Conservation (phyloP, 2,797 vertebrate genomes). For the Graptemys geographica region DNA sequence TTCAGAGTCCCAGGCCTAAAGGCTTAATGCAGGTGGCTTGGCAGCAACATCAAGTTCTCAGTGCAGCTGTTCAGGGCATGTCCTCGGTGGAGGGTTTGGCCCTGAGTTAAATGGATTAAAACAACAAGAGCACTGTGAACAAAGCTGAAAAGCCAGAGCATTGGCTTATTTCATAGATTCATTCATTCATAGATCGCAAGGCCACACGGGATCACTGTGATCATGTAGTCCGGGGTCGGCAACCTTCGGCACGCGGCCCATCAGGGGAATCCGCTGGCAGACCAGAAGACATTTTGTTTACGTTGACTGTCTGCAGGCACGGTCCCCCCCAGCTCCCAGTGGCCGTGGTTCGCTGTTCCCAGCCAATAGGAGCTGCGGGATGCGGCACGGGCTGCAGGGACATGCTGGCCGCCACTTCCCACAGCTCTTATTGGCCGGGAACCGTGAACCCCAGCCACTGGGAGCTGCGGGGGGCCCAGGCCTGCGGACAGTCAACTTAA, state of each 20-base stretch:
- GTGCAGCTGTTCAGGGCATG: not conserved
- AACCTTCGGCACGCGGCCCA: too few species aligned
- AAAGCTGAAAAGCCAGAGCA: not conserved
- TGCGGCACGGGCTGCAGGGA: accelerated
- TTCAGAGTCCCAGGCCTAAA: not conserved
- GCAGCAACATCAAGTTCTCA: not conserved
- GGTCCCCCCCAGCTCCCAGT: too few species aligned
- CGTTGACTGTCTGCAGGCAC: too few species aligned
- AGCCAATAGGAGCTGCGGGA: too few species aligned
- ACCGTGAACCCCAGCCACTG: too few species aligned
- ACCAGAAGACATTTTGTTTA: too few species aligned
- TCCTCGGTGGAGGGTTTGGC: not conserved
- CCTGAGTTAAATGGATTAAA: not conserved
- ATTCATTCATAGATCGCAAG: not conserved
- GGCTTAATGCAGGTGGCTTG: not conserved
- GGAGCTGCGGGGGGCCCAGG: too few species aligned
- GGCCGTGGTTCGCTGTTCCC: too few species aligned
- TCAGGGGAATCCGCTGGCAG: too few species aligned
- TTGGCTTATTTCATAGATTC: not conserved
- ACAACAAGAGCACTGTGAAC: not conserved
- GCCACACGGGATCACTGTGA: not conserved
- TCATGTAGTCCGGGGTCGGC: not conserved
- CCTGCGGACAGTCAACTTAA: too few species aligned
- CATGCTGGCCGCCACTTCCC: too few species aligned
- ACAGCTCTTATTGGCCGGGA: too few species aligned